Conservation (phyloP, 2,888 invertebrate species). For the Brenthis hecate region DNA sequence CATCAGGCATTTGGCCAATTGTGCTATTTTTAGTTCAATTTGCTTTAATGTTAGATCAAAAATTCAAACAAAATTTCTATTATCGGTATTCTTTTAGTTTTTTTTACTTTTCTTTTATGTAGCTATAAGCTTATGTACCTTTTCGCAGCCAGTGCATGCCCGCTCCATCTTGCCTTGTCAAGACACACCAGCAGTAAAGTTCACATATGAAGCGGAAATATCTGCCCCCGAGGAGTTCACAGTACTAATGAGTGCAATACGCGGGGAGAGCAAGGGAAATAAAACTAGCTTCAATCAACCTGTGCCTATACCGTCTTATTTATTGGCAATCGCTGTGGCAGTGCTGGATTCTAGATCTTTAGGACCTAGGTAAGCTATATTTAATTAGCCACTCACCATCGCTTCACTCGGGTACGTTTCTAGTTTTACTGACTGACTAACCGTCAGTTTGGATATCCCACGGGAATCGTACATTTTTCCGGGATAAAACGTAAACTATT, state of each 20-base stretch:
- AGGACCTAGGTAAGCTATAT: constrained; percentile 83
- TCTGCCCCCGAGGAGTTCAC: constrained; percentile 88
- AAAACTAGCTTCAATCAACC: constrained; percentile 86
- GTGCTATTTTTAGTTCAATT: no score
- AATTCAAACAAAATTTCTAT: no score
- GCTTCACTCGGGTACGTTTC: no score
- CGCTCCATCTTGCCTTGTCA: constrained; percentile 95
- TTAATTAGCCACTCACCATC: not conserved
- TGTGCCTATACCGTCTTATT: constrained; percentile 93
- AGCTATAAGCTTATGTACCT: no score
- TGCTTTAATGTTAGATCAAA: no score
- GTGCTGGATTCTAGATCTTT: constrained; percentile 87
- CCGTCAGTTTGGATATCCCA: no score
- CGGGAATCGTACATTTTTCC: no score
- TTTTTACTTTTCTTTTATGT: no score
- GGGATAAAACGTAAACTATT: no score
- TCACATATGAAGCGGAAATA: constrained; percentile 89
- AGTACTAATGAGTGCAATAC: constrained; percentile 94
- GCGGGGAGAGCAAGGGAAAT: constrained; percentile 71
- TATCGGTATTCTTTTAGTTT: no score
- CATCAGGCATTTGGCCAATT: no score
- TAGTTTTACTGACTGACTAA: no score
- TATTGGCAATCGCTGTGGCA: constrained; percentile 95
- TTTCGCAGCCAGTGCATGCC: constrained; percentile 90
- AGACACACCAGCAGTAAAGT: constrained; percentile 95